Evolutionary conservation across 2,113 vertebrate genomes (phyloP), one percentile per base, ranked within the genome.

Genomic region (Lepus americanus): DNA sequence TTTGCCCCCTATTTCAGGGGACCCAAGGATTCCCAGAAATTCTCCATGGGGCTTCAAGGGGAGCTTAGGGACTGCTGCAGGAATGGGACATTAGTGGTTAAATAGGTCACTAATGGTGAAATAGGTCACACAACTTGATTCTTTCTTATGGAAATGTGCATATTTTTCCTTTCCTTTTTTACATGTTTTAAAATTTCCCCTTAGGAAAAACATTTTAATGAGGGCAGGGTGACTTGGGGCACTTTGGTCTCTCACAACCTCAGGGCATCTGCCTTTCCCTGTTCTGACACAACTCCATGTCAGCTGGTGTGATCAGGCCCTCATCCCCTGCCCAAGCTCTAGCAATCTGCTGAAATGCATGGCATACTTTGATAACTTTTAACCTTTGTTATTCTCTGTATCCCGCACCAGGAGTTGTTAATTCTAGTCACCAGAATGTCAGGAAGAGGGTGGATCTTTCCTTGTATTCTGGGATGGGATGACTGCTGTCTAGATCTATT

Each of bases 201-300:
- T 90, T 11, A 39, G 39, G 66, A 49, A 79, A 53, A 92, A 61
- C 29, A 70, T 51, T 96, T 83, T 66, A 44, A 44, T 0, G 3
- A 92, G 9, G n/a, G 33, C 2, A 25, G 29, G 29, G 0, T 94
- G 87, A 53, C 6, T 4, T 63, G 36, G n/a, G 22, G 19, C 3
- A 22, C 59, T 95, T 87, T 89, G 31, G 79, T 94, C 76, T 83
- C 59, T 55, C 33, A 69, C 11, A 79, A 44, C 8, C 27, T 44
- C 0, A 0, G 51, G 53, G 12, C 27, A 84, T 51, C 44, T 10
- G 66, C 63, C 31, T 53, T 94, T 93, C 61, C 17, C 16, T 27
- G 55, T 51, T 33, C 55, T 53, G 66, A 55, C 5, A 19, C 64
- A 72, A n/a, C 63, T 72, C 11, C 23, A 80, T 94, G 84, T 84